These are phyloP conservation scores for Drosophila kambysellisi DNA, from an alignment of 2,888 invertebrate genomes.

Conservation along the genomic window DNA sequence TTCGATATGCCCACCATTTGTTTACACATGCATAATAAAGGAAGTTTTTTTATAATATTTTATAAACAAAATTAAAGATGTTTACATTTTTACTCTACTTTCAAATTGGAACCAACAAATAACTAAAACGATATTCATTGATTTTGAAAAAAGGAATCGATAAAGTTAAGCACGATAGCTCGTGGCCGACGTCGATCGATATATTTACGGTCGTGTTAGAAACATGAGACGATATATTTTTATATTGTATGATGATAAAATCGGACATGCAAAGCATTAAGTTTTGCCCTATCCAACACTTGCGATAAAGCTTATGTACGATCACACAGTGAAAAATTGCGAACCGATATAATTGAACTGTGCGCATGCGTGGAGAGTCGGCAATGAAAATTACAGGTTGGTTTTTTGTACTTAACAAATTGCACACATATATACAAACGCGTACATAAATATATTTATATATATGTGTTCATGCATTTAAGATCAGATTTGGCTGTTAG, in stretches of 20 bases:
- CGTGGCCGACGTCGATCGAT: not conserved
- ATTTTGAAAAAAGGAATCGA: constrained; percentile 7
- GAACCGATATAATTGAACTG: constrained; percentile 45
- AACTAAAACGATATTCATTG: not conserved
- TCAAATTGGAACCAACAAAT: not conserved
- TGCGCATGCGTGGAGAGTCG: constrained; percentile 59
- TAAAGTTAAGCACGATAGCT: not conserved
- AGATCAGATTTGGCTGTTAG: constrained; percentile 9
- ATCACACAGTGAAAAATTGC: constrained; percentile 58
- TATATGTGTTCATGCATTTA: not conserved
- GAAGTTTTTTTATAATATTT: constrained; percentile 8
- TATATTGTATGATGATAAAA: constrained; percentile 22
- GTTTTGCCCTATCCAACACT: constrained; percentile 35
- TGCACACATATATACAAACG: not conserved
- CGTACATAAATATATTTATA: not conserved
- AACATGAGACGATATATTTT: constrained; percentile 1
- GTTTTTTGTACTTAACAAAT: constrained; percentile 37
- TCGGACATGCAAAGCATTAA: constrained; percentile 29
- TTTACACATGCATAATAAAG: constrained; percentile 14
- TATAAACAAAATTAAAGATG: constrained; percentile 4
- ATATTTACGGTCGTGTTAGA: constrained; percentile 7
- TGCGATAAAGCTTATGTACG: constrained; percentile 45
- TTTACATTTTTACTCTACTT: not conserved
- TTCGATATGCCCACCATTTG: constrained; percentile 9
- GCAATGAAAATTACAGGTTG: constrained; percentile 61